Evolutionary conservation across 1,140 invertebrate genomes (phyloP), one percentile per base, ranked within the genome.

Genomic region (Musca domestica): DNA sequence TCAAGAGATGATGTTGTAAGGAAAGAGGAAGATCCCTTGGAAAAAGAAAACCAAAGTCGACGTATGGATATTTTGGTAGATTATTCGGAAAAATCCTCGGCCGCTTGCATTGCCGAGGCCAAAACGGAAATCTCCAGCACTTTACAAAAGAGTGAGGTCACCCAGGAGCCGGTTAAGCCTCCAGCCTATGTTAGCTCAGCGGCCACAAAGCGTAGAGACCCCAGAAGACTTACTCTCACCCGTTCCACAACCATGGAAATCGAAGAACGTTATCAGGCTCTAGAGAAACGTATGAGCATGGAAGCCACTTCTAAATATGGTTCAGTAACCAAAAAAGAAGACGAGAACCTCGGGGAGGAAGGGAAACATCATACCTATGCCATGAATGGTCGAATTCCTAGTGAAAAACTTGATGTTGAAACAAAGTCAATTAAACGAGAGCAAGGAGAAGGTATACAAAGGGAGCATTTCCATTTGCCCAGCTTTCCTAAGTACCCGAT

Each of bases 231-330:
- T 41, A 80, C 77, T 0, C 34, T 80, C 2, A 76, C 77, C 5
- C 70, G 76, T 23, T 80, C 76, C 0, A 73, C 77, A 0, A 80
- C 77, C 2, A 76, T 80, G n/a, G 78, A 80, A n/a, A 70, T 78
- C 17, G 77, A 80, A 54, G 76, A 80, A 41, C 71, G 76, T 7
- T 80, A 74, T 54, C 71, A 75, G 63, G 76, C 75, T 0, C n/a
- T 80, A 0, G 76, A 80, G 46, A 70, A 70, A 6, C 68, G 71
- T 6, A 41, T 80, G 7, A 80, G 74, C 54, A 71, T 74, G 58
- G 74, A 69, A 30, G 48, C 19, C 2, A 41, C 17, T 41, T 22
- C 27, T 0, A 58, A 58, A 58, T 58, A 58, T 30, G 17, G 17
- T 30, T 6, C 14, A 17, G 15, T 58, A 3, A 9, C 7, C 25